Evolutionary conservation across 2,113 vertebrate species (phyloP), one percentile per base, ranked within the genome.

Genomic region (Pseudorhombus dupliciocellatus): DNA sequence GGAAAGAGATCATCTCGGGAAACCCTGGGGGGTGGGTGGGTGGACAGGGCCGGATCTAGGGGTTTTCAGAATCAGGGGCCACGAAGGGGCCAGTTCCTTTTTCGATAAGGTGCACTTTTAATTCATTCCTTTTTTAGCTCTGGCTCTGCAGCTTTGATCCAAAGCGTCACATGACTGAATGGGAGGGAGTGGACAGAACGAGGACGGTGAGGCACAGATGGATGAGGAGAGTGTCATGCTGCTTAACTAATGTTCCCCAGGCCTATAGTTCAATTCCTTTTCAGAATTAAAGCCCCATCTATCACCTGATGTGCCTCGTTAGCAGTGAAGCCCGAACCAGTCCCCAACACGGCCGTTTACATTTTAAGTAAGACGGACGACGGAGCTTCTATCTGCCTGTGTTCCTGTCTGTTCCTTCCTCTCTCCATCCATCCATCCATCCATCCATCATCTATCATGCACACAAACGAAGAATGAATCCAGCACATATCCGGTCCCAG

Each of bases 191-290:
- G 73, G 76, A 66, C 24, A 16, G 66, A 75, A 65, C 22, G 51
- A 70, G 73, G 75, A 51, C 5, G 57, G 56, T 44, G 76, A 87
- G 74, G 80, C 71, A 46, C 86, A 86, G 86, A 88, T 83, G 79
- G 82, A 87, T 87, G 75, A 66, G 48, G 44, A 61, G 75, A 20
- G 60, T 79, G 83, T 84, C 82, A 52, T 25, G 51, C 63, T 66
- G 70, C 69, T 70, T 86, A 84, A 87, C 72, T 85, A 82, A 90
- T 91, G 87, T 85, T 76, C 88, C 87, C 90, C 88, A 71, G 72
- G 77, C 80, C 79, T 85, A 80, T 85, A 84, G 84, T 90, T 90
- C 87, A 88, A 86, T 90, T 90, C 84, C 80, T 84, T 74, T 72
- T 84, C 82, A 85, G 81, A 91, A 88, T 90, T 87, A 89, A 86